phyloP scores from a whole-genome alignment of 2,797 vertebrate genomes.

The Cryptoprocta ferox region DNA sequence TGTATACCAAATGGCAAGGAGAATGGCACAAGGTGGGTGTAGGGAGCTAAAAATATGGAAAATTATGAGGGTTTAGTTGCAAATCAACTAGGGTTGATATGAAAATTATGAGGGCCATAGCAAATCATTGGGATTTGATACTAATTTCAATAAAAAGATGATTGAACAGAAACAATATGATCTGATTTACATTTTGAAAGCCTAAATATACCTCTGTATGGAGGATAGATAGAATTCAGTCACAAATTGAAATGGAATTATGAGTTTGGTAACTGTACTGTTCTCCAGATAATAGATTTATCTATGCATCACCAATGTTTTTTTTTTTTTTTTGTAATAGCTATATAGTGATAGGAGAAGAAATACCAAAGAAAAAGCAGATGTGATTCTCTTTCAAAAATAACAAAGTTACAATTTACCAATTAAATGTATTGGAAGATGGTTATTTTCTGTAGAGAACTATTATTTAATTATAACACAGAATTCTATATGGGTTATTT shows the following conservation, averaged over 20 bases:
- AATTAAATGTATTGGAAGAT: neutral
- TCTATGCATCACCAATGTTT: neutral
- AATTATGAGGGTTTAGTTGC: neutral
- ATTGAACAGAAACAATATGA: neutral
- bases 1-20: neutral
- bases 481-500: neutral
- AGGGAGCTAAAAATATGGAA: neutral
- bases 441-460: neutral
- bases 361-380: neutral
- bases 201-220: neutral
- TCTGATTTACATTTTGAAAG: conserved; percentile 16
- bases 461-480: neutral
- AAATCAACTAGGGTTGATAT: neutral
- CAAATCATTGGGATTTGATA: neutral
- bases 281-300: neutral
- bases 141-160: neutral
- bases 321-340: neutral
- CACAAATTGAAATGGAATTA: neutral
- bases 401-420: neutral
- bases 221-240: neutral
- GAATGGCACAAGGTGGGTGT: neutral
- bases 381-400: neutral
- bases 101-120: neutral
- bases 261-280: neutral
- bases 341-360: neutral